Conservation (phyloP, 2,113 vertebrate genomes). For the Suncus etruscus region DNA sequence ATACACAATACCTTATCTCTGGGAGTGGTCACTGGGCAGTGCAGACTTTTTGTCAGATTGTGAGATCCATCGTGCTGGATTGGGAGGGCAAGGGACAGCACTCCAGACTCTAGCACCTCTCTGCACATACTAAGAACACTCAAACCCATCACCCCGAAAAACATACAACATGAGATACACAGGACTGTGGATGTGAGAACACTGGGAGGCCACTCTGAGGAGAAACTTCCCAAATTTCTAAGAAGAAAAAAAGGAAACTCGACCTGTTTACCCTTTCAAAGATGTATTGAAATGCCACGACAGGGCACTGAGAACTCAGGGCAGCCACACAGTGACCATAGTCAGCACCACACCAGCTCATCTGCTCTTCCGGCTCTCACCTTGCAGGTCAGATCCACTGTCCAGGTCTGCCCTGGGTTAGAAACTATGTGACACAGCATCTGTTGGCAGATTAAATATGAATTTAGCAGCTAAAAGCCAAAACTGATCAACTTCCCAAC, state of each 20-base stretch:
- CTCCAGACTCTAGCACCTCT: not conserved
- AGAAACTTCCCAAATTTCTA: not conserved
- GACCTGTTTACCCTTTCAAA: not conserved
- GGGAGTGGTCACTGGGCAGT: not conserved
- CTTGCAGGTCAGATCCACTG: not conserved
- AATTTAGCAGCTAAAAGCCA: conserved; percentile 53
- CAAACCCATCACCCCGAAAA: not conserved
- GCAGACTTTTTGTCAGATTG: not conserved
- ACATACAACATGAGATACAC: too few species aligned
- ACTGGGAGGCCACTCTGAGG: not conserved
- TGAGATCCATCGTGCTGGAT: not conserved
- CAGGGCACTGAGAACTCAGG: not conserved
- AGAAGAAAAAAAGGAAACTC: not conserved
- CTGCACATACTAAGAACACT: not conserved
- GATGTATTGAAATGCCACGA: conserved; percentile 33
- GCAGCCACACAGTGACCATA: not conserved
- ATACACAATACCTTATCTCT: not conserved
- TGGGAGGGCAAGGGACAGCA: not conserved
- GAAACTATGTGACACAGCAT: conserved; percentile 19
- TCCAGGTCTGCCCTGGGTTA: conserved; percentile 6
- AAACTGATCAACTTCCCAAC: conserved; percentile 39
- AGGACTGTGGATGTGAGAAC: not conserved
- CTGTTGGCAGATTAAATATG: not conserved
- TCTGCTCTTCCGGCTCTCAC: not conserved
- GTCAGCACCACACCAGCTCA: not conserved